phyloP scores from a whole-genome alignment of 2,797 vertebrate genomes.

The Xerus rutilus region DNA sequence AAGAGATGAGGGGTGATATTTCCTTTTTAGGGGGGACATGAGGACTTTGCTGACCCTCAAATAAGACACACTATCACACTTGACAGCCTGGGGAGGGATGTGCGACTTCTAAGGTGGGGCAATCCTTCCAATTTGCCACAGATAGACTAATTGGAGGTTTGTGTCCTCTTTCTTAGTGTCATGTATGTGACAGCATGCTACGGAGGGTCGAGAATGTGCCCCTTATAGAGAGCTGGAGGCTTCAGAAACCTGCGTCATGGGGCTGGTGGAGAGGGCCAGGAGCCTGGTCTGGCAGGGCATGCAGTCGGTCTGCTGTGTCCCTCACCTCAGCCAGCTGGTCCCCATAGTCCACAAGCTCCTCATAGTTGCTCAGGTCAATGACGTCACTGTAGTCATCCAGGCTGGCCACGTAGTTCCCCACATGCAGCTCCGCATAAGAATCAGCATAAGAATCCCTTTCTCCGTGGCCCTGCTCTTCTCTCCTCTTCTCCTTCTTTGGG shows the following conservation, averaged over 20 bases:
- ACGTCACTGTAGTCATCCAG: constrained; percentile 85
- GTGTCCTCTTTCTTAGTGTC: not conserved
- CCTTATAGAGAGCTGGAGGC: not conserved
- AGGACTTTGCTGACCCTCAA: not conserved
- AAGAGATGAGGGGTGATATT: rapidly evolving
- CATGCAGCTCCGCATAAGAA: constrained; percentile 56
- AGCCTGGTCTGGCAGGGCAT: too few species aligned
- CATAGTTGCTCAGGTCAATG: constrained; percentile 87
- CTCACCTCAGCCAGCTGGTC: constrained; percentile 89
- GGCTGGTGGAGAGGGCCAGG: not conserved
- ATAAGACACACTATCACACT: not conserved
- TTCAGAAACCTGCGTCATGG: not conserved
- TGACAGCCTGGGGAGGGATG: not conserved
- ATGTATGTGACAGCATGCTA: not conserved
- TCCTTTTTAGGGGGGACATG: not conserved
- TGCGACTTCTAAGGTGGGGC: not conserved
- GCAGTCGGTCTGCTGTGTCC: rapidly evolving
- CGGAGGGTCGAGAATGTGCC: not conserved
- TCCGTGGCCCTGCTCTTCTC: constrained; percentile 2
- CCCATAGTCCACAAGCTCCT: constrained; percentile 87
- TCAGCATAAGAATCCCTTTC: not conserved
- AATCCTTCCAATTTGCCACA: not conserved
- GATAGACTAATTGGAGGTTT: not conserved
- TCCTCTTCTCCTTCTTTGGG: constrained; percentile 42
- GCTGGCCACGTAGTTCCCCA: constrained; percentile 84